Percentiles rank a stretch among this genome's conserved stretches.
Conservation (phyloP, 2,888 invertebrate genomes). For the Troides helena region DNA sequence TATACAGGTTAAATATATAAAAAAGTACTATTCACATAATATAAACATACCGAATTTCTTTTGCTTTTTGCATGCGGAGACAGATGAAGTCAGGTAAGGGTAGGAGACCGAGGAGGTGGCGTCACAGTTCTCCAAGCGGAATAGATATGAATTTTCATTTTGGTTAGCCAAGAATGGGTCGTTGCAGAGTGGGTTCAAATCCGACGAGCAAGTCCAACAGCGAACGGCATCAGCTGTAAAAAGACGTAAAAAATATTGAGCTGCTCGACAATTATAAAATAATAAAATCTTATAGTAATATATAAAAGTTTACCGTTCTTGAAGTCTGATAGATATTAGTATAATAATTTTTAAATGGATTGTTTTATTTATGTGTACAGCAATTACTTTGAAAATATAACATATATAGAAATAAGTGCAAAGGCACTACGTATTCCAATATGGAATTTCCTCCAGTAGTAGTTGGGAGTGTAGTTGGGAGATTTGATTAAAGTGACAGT, state of each 20-base stretch:
- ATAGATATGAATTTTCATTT: slow-evolving; percentile 67
- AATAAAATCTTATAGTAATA: background rate
- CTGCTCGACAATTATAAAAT: background rate
- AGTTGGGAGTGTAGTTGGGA: too few species aligned
- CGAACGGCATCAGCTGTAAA: slow-evolving; percentile 81
- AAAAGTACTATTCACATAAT: background rate
- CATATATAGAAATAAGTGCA: too few species aligned
- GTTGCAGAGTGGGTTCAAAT: slow-evolving; percentile 84
- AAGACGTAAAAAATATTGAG: background rate
- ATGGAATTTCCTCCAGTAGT: too few species aligned
- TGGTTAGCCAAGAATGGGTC: slow-evolving; percentile 85
- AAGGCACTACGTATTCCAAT: too few species aligned
- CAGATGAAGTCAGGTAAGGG: slow-evolving; percentile 72
- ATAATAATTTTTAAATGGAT: too few species aligned
- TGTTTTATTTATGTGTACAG: too few species aligned
- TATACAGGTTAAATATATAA: too few species aligned
- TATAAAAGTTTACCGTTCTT: too few species aligned
- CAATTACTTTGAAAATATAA: too few species aligned
- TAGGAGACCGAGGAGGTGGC: slow-evolving; percentile 70
- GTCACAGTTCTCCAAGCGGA: slow-evolving; percentile 74
- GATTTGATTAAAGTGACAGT: too few species aligned
- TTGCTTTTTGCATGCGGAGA: slow-evolving; percentile 87
- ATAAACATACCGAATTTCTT: slow-evolving; percentile 83
- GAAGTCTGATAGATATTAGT: too few species aligned
- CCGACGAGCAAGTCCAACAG: slow-evolving; percentile 89